Conservation (phyloP, 2,888 invertebrate genomes). For the Caenorhabditis macrosperma region DNA sequence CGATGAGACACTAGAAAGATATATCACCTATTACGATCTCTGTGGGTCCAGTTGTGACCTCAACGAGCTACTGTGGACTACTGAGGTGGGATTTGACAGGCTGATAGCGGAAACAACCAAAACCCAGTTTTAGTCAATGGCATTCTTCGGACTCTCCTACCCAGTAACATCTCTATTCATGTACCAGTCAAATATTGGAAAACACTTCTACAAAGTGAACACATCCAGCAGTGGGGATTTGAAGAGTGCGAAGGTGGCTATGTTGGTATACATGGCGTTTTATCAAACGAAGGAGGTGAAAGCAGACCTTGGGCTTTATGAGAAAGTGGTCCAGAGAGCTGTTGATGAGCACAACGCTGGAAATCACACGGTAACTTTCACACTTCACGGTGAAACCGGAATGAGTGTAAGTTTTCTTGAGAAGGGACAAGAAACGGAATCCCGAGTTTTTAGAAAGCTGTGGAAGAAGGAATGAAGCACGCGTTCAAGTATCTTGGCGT, state of each 20-base stretch:
- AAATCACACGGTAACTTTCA: conserved; percentile 46
- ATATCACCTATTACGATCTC: conserved; percentile 65
- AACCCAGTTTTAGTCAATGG: too few species aligned
- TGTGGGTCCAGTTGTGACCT: conserved; percentile 67
- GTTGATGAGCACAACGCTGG: conserved; percentile 57
- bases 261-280: conserved; percentile 70
- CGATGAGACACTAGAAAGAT: conserved; percentile 23
- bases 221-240: conserved; percentile 18
- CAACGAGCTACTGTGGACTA: conserved; percentile 67
- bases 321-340: conserved; percentile 45
- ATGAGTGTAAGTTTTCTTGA: conserved; percentile 57
- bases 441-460: conserved; percentile 26
- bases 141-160: conserved; percentile 58
- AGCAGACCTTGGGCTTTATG: conserved; percentile 61
- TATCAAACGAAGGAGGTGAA: conserved; percentile 60
- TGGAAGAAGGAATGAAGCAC: conserved; percentile 43
- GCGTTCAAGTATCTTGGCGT: conserved; percentile 16
- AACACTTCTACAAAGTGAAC: conserved; percentile 64
- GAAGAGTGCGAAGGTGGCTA: conserved; percentile 56
- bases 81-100: too few species aligned
- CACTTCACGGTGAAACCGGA: conserved; percentile 63
- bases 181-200: conserved; percentile 72
- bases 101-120: too few species aligned
- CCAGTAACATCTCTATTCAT: conserved; percentile 58
- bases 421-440: too few species aligned